Conservation (phyloP, 2,888 invertebrate genomes). For the Hypomecis punctinalis region DNA sequence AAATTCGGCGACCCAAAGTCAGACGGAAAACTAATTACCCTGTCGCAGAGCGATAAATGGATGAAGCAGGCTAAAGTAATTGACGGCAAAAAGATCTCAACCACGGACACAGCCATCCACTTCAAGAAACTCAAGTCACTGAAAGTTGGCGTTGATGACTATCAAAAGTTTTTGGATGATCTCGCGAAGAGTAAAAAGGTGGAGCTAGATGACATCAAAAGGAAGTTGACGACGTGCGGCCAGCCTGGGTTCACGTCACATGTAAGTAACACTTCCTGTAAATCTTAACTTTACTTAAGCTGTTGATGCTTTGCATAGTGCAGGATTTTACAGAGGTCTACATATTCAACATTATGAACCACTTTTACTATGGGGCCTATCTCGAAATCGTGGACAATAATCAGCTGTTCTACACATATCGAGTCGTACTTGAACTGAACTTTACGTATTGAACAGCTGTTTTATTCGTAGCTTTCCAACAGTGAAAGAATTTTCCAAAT, state of each 20-base stretch:
- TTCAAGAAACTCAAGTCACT: conserved; percentile 95
- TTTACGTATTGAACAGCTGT: too few relatives aligned
- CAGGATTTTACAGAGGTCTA: too few relatives aligned
- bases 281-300: background rate
- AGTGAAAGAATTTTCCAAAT: too few relatives aligned
- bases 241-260: conserved; percentile 87
- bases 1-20: conserved; percentile 95
- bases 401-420: too few relatives aligned
- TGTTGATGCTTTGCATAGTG: background rate
- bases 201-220: conserved; percentile 91
- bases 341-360: too few relatives aligned
- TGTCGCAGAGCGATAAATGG: conserved; percentile 97
- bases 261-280: conserved; percentile 59
- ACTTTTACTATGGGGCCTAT: too few relatives aligned
- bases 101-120: conserved; percentile 95
- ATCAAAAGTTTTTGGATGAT: conserved; percentile 94
- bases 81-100: conserved; percentile 93
- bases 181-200: conserved; percentile 93
- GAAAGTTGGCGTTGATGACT: conserved; percentile 91
- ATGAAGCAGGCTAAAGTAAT: conserved; percentile 95
- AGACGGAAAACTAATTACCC: conserved; percentile 93
- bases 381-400: too few relatives aligned
- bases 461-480: too few relatives aligned
- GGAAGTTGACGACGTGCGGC: conserved; percentile 92
- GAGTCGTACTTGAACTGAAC: too few relatives aligned